Evolutionary conservation across 2,888 invertebrate genomes (phyloP).

Genomic region (Lepas anatifera): DNA sequence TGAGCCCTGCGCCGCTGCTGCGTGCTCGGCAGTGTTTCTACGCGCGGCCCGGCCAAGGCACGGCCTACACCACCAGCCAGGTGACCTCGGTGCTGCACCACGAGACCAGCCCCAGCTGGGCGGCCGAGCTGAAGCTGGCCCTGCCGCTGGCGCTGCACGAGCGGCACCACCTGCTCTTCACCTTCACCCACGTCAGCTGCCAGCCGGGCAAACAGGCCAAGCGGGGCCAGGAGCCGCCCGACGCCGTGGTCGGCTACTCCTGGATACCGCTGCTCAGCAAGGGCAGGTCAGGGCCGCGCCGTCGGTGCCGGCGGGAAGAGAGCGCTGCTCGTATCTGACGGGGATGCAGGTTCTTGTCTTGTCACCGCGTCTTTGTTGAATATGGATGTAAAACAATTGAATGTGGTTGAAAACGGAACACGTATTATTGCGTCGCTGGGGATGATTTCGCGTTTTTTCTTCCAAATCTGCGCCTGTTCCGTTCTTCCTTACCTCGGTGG

Average conservation of each 20-base stretch:
- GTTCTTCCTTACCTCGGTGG: too few relatives aligned
- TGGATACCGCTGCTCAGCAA: conserved; percentile 81
- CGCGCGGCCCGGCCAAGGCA: conserved; percentile 49
- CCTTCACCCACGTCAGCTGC: conserved; percentile 91
- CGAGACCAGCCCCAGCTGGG: conserved; percentile 75
- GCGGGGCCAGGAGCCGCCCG: conserved; percentile 24
- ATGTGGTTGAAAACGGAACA: too few relatives aligned
- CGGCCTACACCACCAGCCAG: conserved; percentile 46
- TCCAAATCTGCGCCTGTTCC: too few relatives aligned
- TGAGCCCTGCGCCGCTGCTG: too few relatives aligned
- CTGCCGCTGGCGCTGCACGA: conserved; percentile 72
- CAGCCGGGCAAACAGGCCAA: conserved; percentile 62
- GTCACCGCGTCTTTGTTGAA: too few relatives aligned
- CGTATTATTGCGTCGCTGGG: too few relatives aligned
- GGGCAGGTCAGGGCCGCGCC: conserved; percentile 49
- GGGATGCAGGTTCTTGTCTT: too few relatives aligned
- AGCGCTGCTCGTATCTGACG: too few relatives aligned
- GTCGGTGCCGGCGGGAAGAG: too few relatives aligned
- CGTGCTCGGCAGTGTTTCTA: conserved; percentile 41
- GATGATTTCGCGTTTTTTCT: too few relatives aligned
- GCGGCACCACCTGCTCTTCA: conserved; percentile 84
- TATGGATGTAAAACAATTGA: too few relatives aligned
- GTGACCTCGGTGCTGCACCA: conserved; percentile 65
- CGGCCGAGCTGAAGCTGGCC: conserved; percentile 84
- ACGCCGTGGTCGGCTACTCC: conserved; percentile 70